These are phyloP conservation scores for Tineola bisselliella DNA, from an alignment of 2,888 invertebrate species.

Conservation along the genomic window DNA sequence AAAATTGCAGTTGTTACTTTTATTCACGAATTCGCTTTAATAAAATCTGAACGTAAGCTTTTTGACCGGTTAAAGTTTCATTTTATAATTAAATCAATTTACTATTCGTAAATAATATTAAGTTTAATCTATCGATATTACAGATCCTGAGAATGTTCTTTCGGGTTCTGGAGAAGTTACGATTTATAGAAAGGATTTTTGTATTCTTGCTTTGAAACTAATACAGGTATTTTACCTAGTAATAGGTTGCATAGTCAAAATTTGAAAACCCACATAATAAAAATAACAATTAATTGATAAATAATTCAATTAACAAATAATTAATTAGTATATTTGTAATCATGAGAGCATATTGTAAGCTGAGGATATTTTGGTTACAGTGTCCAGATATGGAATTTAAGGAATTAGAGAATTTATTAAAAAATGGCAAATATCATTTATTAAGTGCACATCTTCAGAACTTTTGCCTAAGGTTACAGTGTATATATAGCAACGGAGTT, in stretches of 20 bases:
- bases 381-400: slow-evolving; percentile 81
- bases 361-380: slow-evolving; percentile 42
- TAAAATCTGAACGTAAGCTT: slow-evolving; percentile 39
- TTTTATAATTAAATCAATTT: too few species aligned
- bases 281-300: too few species aligned
- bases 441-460: slow-evolving; percentile 66
- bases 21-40: slow-evolving; percentile 77
- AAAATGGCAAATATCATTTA: slow-evolving; percentile 68
- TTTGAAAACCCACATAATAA: too few species aligned
- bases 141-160: too few species aligned
- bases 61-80: not conserved
- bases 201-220: slow-evolving; percentile 80
- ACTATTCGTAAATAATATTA: too few species aligned
- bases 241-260: too few species aligned
- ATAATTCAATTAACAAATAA: too few species aligned
- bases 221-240: slow-evolving; percentile 77
- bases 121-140: too few species aligned
- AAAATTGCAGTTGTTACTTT: slow-evolving; percentile 81
- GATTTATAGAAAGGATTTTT: slow-evolving; percentile 78
- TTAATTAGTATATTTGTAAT: too few species aligned
- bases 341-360: too few species aligned
- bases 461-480: slow-evolving; percentile 68
- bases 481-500: slow-evolving; percentile 70
- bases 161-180: slow-evolving; percentile 23
- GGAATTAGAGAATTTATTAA: slow-evolving; percentile 72